These are phyloP conservation scores for Forficula auricularia DNA, from an alignment of 1,140 invertebrate species.

Conservation along the genomic window DNA sequence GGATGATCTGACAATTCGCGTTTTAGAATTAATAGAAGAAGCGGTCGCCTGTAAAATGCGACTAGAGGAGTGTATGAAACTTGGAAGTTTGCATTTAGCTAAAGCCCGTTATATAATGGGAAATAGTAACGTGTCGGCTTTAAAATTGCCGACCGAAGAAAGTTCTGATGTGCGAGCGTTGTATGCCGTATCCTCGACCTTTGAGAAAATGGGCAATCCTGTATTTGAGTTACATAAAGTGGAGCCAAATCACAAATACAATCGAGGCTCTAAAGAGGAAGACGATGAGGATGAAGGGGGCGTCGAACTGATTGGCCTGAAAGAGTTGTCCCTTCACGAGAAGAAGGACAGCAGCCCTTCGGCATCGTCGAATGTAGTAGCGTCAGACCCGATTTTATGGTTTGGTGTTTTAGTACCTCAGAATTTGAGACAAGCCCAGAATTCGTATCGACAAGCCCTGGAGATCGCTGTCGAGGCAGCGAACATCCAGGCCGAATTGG, in stretches of 20 bases:
- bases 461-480: conserved; percentile 38
- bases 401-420: conserved; percentile 57
- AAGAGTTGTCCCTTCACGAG: conserved; percentile 1
- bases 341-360: no score
- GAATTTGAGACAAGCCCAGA: conserved; percentile 45
- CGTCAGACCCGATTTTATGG: conserved; percentile 45
- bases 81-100: conserved; percentile 41
- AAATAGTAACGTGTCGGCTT: conserved; percentile 40
- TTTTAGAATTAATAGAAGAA: conserved; percentile 47
- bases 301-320: conserved; percentile 14
- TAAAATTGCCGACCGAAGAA: conserved; percentile 43
- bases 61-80: conserved; percentile 40
- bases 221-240: no score
- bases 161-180: conserved; percentile 35
- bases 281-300: conserved; percentile 23
- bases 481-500: conserved; percentile 40
- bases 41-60: conserved; percentile 40
- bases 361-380: no score
- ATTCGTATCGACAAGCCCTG: conserved; percentile 42
- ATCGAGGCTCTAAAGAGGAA: conserved; percentile 14
- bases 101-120: conserved; percentile 55
- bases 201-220: no score
- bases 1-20: conserved; percentile 39
- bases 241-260: no score
- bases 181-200: conserved; percentile 18